phyloP scores from a whole-genome alignment of 2,797 vertebrate species.

The Pelochelys cantorii region DNA sequence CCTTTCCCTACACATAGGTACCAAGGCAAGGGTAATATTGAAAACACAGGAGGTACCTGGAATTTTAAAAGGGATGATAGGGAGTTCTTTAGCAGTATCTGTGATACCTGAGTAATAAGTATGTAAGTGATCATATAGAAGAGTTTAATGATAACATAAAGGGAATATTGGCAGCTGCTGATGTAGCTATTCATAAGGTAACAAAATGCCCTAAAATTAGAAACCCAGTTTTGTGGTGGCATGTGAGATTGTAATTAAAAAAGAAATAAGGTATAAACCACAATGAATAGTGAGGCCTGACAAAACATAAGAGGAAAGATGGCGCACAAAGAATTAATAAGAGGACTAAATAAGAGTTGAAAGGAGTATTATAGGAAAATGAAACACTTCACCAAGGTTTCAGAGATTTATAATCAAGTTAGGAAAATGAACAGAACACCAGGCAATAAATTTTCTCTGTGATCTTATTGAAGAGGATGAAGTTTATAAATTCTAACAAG shows the following conservation, averaged over 20 bases:
- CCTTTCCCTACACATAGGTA: background rate
- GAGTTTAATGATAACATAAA: background rate
- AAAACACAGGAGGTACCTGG: background rate
- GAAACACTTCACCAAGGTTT: background rate
- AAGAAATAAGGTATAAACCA: background rate
- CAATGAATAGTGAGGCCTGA: background rate
- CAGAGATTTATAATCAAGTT: background rate
- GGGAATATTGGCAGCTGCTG: background rate
- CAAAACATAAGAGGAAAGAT: background rate
- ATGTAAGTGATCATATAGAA: background rate
- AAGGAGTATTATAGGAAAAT: background rate
- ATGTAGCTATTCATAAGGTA: background rate
- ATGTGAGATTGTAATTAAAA: background rate
- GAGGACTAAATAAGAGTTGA: background rate
- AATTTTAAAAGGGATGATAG: background rate
- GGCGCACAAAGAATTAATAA: background rate
- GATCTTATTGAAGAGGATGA: background rate
- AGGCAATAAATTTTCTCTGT: background rate
- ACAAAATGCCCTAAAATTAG: background rate
- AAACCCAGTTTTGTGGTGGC: background rate
- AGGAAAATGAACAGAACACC: background rate
- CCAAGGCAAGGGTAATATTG: background rate
- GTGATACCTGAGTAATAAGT: background rate
- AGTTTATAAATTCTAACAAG: background rate
- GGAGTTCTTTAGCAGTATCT: background rate